Percentiles rank a stretch among this genome's conserved stretches.
Evolutionary conservation across 1,140 invertebrate genomes (phyloP).

Genomic region (Eurosta solidaginis): DNA sequence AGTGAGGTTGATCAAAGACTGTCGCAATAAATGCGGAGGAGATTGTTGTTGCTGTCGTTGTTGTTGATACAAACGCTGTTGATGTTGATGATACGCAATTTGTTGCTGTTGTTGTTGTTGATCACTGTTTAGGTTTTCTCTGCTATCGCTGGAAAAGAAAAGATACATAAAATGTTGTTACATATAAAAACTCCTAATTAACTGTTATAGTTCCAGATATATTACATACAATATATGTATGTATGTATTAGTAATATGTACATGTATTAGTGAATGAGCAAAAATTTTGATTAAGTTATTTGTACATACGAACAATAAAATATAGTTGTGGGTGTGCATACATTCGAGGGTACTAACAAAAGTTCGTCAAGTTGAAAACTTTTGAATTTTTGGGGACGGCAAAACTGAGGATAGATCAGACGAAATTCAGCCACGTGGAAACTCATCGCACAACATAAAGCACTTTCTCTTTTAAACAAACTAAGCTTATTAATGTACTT

Average conservation of each 20-base stretch:
- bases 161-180: slow-evolving; percentile 15
- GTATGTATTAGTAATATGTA: neutral
- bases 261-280: too few species aligned
- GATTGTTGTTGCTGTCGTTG: slow-evolving; percentile 50
- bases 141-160: slow-evolving; percentile 49
- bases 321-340: too few species aligned
- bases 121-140: slow-evolving; percentile 58
- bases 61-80: slow-evolving; percentile 32
- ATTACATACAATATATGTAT: neutral
- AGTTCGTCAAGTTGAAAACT: too few species aligned
- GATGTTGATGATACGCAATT: slow-evolving; percentile 36
- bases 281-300: too few species aligned
- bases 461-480: too few species aligned
- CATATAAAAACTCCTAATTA: slow-evolving; percentile 26
- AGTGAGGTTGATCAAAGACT: slow-evolving; percentile 57
- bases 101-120: slow-evolving; percentile 49
- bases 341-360: too few species aligned
- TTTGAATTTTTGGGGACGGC: too few species aligned
- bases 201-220: neutral
- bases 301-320: too few species aligned
- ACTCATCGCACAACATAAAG: too few species aligned
- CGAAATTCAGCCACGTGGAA: too few species aligned
- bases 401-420: too few species aligned
- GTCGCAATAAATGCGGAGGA: slow-evolving; percentile 55
- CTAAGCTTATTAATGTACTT: too few species aligned